Base-by-base conservation (phyloP, 2,888 invertebrate genomes). In the Crematogaster levior region DNA sequence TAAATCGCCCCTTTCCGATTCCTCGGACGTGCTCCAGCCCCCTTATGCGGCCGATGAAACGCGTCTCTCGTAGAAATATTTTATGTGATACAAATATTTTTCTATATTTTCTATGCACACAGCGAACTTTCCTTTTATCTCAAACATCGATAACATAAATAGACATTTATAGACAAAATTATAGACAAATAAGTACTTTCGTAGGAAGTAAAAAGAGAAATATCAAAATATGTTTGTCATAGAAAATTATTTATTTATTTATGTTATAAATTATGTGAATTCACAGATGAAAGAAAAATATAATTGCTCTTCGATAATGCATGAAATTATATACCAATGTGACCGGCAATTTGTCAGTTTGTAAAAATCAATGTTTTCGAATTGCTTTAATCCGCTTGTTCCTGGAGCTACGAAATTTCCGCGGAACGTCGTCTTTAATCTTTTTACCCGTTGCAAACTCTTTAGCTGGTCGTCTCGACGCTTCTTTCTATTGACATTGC, bases 1-100 rank as follows among this genome's bases (percentile, higher is more conserved):
- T 53, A 80, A 77, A 72, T 79, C 77, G 75, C 60, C 51, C 68
- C 58, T 46, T 75, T 74, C 37, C 46, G 40, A 61, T 66, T 72
- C 18, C 40, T 53, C 77, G 58, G 43, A 74, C 65, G 56, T 15
- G 18, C 73, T 15, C 24, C 24, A 6, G 24, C 6, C n/a, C 27
- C 27, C 24, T 72, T 46, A 9, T 24, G 40, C 56, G 56, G n/a
- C 56, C 70, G 37, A 68, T 48, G 65, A 43, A 40, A 43, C 70
- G 53, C 51, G 53, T 53, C n/a, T 63, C 48, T 51, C 48, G 75
- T 27, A 37, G 30, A 46, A 79, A 68, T 68, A 68, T 46, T 68
- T 79, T 56, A 79, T 56, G 68, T 7, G 43, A 12, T 12, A 15
- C 34, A 24, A 68, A 68, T 43, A 74, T 68, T 79, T 79, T 58